Evolutionary conservation across 2,113 vertebrate species (phyloP), one percentile per base, ranked within the genome.

Genomic region (human): DNA sequence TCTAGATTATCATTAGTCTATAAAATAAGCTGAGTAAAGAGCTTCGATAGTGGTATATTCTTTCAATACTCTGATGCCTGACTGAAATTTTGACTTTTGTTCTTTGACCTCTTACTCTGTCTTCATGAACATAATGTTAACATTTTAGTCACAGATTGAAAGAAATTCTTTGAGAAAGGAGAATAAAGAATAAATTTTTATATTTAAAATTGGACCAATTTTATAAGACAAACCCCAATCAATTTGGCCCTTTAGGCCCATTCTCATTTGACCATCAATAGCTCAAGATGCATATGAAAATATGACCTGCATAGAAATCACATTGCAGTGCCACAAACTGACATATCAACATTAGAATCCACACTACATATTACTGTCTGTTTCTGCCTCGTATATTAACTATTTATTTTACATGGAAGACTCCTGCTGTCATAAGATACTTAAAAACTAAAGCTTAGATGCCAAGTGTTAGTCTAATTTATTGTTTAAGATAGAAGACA

Each of bases 401-500:
- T 55, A 20, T 92, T 96, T 73, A 61, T 92, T 88, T 94, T 43
- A 6, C 43, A 55, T 40, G 32, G 48, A 89, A 64, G 72, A 75
- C 4, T 50, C 35, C 20, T 88, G 14, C 45, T 95, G 2, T 59
- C 40, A 78, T 70, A 22, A 61, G 27, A 59, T 90, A 92, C 40
- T 88, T 84, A 27, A 64, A 86, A 93, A 82, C 61, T 89, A 59
- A 85, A 90, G 82, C 30, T 17, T 82, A 80, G 13, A 94, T 64
- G 85, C 8, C 70, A 93, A 84, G 6, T 57, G 25, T 73, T 95
- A 93, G 38, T 83, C 25, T 78, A 83, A 90, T 84, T 70, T 88
- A 81, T 94, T 97, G 95, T 96, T 97, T 48, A 66, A 81, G 27
- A 86, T 45, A 38, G 87, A 84, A 89, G 85, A 64, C 43, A 85